Percentiles rank a stretch among this genome's conserved stretches.
Conservation (phyloP, 2,113 vertebrate genomes). For the Bothrops jararaca region DNA sequence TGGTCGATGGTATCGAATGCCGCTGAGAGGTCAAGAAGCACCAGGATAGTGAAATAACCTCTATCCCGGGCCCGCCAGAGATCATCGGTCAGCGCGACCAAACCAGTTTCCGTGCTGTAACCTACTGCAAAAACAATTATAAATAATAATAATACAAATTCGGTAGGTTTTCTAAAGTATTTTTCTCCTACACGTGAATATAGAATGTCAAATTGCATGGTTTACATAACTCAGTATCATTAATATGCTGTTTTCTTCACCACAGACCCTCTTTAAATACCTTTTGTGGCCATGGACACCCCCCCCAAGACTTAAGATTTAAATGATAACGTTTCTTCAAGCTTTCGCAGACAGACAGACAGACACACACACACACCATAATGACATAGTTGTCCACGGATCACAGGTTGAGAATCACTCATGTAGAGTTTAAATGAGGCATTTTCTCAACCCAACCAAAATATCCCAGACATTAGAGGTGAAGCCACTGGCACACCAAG, state of each 20-base stretch:
- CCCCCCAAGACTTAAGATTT: neutral
- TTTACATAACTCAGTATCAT: neutral
- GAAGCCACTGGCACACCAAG: neutral
- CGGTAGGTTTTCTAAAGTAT: neutral
- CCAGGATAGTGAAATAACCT: too few relatives aligned
- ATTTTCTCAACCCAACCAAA: neutral
- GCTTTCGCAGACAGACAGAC: neutral
- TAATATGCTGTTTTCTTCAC: neutral
- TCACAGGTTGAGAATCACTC: neutral
- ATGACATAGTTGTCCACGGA: neutral
- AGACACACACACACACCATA: neutral
- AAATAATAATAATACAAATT: neutral
- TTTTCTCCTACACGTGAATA: neutral
- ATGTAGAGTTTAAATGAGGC: neutral
- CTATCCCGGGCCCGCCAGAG: too few relatives aligned
- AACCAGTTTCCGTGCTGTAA: too few relatives aligned
- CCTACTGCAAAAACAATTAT: neutral
- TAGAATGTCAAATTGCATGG: neutral
- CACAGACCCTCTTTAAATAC: neutral
- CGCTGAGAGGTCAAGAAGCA: too few relatives aligned
- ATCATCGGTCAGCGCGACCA: too few relatives aligned
- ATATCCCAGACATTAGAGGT: neutral
- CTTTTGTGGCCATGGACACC: neutral
- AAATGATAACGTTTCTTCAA: neutral
- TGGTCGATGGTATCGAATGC: too few relatives aligned